A percentile compares a stretch with the other conserved stretches of the same genome.
Evolutionary conservation across 1,140 invertebrate genomes (phyloP).

Genomic region (Metaphire vulgaris): DNA sequence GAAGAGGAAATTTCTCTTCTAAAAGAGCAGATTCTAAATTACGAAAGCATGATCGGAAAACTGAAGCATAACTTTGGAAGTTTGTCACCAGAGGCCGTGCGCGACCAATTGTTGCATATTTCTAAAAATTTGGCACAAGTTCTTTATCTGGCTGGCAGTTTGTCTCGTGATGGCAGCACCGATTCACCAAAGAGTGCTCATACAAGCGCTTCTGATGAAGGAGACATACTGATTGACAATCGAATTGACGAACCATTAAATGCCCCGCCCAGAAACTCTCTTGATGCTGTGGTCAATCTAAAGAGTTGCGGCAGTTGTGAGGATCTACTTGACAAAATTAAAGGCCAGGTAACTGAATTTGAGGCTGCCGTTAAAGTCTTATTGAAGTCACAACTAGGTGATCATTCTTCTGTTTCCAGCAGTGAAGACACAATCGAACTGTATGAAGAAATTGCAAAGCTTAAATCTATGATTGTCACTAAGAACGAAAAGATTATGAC

Average conservation of each 20-base stretch:
- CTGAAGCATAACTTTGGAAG: background rate
- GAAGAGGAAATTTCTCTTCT: background rate
- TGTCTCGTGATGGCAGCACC: background rate
- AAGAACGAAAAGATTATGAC: slow-evolving; percentile 98
- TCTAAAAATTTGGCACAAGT: background rate
- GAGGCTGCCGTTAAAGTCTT: background rate
- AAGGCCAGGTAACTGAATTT: background rate
- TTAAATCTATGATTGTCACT: slow-evolving; percentile 78
- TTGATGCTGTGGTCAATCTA: too few relatives aligned
- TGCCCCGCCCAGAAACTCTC: background rate
- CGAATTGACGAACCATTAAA: background rate
- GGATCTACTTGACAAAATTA: background rate
- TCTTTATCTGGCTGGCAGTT: background rate
- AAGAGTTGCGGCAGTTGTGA: background rate
- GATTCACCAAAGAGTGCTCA: too few relatives aligned
- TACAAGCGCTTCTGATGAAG: too few relatives aligned
- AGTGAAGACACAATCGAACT: slow-evolving; percentile 59
- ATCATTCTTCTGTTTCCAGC: background rate
- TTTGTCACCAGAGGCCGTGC: background rate
- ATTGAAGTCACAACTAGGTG: background rate
- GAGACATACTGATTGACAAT: too few relatives aligned
- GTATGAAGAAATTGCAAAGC: slow-evolving; percentile 69
- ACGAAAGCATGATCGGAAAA: background rate
- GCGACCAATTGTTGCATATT: background rate
- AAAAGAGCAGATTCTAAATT: background rate